Base-by-base conservation (phyloP, 2,113 vertebrate genomes). In the Brienomyrus longianalis region DNA sequence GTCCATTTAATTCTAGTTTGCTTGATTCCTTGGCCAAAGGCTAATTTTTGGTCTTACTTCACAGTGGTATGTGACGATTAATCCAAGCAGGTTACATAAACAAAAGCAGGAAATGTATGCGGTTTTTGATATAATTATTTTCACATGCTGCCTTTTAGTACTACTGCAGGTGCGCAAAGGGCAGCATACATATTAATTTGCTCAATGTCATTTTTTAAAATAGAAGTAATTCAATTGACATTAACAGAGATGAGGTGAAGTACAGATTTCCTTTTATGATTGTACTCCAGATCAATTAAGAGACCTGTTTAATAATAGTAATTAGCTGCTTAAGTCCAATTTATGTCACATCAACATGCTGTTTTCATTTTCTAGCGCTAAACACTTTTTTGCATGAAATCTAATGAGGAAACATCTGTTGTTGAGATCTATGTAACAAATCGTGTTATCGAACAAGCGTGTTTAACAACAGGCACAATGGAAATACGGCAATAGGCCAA, bases 221-320 rank as follows among this genome's bases (percentile, higher is more conserved):
- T 43, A 80, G 35, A 80, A 80, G 74, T 80, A 39, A 80, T 19
- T 43, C 74, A 43, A 80, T 80, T 43, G 74, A 80, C 74, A 43
- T 93, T 95, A 95, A 95, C 95, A 94, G 95, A 95, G 95, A 95
- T 93, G 92, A 95, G 95, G 94, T 95, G 94, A 94, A 93, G 94
- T 94, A 93, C 93, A 92, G 93, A 91, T 94, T 93, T 95, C 94
- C 74, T 43, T 80, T 94, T 95, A 94, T 95, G 93, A 94, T 90
- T 45, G 90, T 85, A 48, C 92, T 94, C 89, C 77, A 93, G 92
- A 92, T 91, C 93, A 94, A 94, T 95, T 95, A 95, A 94, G 93
- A 92, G 93, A 90, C 91, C 94, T 92, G 94, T 94, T 95, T 95
- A 94, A 95, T 95, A 94, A 95, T 94, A 93, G 91, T 92, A 95